phyloP scores from a whole-genome alignment of 2,113 vertebrate species.

The Mormyrus lacerda region DNA sequence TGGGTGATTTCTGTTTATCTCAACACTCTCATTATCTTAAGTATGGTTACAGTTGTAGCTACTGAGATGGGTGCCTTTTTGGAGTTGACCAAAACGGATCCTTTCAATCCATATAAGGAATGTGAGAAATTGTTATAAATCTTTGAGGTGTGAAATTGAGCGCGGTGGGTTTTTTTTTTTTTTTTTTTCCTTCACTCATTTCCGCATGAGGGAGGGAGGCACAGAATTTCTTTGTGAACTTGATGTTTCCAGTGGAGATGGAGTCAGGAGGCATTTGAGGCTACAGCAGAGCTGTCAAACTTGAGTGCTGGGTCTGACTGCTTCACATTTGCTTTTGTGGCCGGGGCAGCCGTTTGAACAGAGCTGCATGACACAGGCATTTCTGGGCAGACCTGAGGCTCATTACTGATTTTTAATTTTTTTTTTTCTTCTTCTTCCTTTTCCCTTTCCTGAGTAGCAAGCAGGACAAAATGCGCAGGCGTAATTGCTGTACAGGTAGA shows the following conservation, averaged over 20 bases:
- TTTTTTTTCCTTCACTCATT: neutral
- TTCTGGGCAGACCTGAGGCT: neutral
- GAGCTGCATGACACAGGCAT: neutral
- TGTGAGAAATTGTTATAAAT: neutral
- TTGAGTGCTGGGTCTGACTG: neutral
- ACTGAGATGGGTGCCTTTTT: neutral
- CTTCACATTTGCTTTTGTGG: neutral
- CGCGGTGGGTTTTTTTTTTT: neutral
- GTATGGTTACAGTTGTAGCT: neutral
- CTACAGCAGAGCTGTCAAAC: neutral
- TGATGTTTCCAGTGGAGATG: neutral
- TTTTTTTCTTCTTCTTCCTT: too few species aligned
- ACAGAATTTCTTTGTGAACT: neutral
- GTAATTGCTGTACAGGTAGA: neutral
- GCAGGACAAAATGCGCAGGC: neutral
- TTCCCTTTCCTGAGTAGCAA: neutral
- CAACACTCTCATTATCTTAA: neutral
- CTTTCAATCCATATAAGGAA: too few species aligned
- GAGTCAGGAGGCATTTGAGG: neutral
- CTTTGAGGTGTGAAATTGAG: neutral
- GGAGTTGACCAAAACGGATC: neutral
- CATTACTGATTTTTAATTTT: neutral
- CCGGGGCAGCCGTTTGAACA: neutral
- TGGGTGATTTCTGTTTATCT: neutral
- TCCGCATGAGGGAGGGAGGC: neutral